A percentile compares a stretch with the other conserved stretches of the same genome.
Evolutionary conservation across 2,797 vertebrate genomes (phyloP).

Genomic region (Tenualosa thibaudeaui): DNA sequence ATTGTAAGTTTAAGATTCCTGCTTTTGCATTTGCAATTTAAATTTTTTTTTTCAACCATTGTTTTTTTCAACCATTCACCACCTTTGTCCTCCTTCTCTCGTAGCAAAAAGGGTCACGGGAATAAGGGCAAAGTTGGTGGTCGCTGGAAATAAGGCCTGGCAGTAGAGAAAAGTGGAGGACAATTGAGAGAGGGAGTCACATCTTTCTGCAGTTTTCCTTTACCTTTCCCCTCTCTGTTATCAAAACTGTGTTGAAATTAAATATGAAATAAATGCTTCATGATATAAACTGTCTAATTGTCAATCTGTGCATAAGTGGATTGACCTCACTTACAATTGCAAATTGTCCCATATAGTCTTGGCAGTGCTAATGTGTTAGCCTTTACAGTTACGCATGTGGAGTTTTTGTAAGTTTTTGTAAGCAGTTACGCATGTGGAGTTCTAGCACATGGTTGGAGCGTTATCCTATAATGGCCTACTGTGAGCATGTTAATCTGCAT

Average conservation of each 20-base stretch:
- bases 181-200: background rate
- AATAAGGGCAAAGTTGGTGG: slow-evolving; percentile 86
- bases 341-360: no score
- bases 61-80: background rate
- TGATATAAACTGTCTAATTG: background rate
- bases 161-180: background rate
- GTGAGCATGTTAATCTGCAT: no score
- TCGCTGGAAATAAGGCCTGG: slow-evolving; percentile 83
- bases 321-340: background rate
- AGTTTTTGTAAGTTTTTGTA: no score
- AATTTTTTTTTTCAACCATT: background rate
- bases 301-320: background rate
- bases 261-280: background rate
- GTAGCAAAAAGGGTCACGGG: slow-evolving; percentile 86
- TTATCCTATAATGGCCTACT: no score
- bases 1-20: slow-evolving; percentile 77
- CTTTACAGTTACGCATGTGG: background rate
- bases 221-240: background rate
- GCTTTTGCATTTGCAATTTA: background rate
- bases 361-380: background rate
- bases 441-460: no score
- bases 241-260: background rate
- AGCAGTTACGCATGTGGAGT: no score
- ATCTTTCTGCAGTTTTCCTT: background rate
- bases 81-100: background rate